Evolutionary conservation across 2,888 invertebrate species (phyloP).

Genomic region (Eilema depressum): DNA sequence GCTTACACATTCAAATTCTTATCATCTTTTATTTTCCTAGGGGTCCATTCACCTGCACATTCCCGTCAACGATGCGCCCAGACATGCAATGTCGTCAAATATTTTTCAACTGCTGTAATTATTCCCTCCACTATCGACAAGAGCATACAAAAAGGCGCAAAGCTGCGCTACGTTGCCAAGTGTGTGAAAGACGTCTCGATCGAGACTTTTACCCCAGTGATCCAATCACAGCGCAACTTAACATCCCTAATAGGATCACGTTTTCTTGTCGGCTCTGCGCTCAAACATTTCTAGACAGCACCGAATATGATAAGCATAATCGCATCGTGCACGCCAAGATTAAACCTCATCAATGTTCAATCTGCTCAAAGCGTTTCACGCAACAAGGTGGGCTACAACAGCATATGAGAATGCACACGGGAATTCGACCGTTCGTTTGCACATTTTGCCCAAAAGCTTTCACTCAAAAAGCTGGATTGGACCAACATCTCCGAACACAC

Average conservation of each 20-base stretch:
- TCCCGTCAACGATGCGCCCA: constrained; percentile 71
- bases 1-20: constrained; percentile 1
- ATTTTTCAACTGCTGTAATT: constrained; percentile 83
- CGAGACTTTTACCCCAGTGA: constrained; percentile 60
- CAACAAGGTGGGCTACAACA: constrained; percentile 82
- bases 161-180: constrained; percentile 80
- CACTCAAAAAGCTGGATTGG: constrained; percentile 81
- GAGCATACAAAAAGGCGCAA: constrained; percentile 82
- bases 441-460: constrained; percentile 80
- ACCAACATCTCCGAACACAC: constrained; percentile 82
- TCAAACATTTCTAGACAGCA: constrained; percentile 67
- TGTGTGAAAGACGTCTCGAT: constrained; percentile 81
- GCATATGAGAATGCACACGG: constrained; percentile 82
- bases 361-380: constrained; percentile 80
- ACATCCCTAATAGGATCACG: constrained; percentile 53
- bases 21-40: constrained; percentile 54
- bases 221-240: constrained; percentile 54
- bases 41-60: constrained; percentile 81
- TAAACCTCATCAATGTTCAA: constrained; percentile 78
- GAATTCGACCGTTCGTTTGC: constrained; percentile 78
- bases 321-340: constrained; percentile 74
- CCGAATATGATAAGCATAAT: constrained; percentile 75
- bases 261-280: constrained; percentile 74
- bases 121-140: constrained; percentile 80
- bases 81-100: constrained; percentile 77